phyloP scores from a whole-genome alignment of 2,888 invertebrate species.

The Sicus ferrugineus region DNA sequence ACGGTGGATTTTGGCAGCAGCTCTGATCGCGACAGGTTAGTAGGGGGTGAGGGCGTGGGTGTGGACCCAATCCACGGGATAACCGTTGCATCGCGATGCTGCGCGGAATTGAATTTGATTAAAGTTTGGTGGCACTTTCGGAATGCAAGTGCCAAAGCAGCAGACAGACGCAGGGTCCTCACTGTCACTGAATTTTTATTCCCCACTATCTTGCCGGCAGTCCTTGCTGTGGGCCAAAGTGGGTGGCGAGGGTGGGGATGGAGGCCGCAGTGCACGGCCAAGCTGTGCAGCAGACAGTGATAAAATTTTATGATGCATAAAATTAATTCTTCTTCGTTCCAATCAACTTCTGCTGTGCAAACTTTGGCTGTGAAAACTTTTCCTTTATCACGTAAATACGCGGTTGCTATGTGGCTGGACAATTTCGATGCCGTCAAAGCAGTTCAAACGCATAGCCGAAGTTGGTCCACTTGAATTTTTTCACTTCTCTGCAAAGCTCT shows the following conservation, averaged over 20 bases:
- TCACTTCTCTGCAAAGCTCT: neutral
- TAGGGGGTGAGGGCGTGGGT: neutral
- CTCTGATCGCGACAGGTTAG: conserved; percentile 10
- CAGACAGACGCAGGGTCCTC: neutral
- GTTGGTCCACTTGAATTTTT: neutral
- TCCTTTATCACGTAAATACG: neutral
- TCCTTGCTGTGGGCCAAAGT: neutral
- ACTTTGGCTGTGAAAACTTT: neutral
- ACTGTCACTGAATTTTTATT: neutral
- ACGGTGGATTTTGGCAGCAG: conserved; percentile 11
- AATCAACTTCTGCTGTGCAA: neutral
- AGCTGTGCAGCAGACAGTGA: neutral
- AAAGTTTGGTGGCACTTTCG: neutral
- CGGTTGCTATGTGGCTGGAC: neutral
- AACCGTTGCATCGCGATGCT: too few species aligned
- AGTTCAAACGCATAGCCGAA: conserved; percentile 2
- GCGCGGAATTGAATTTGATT: neutral
- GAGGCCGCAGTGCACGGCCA: neutral
- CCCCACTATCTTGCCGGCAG: neutral
- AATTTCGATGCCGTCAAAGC: conserved; percentile 23
- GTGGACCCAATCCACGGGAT: neutral
- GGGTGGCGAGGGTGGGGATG: neutral
- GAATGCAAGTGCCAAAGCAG: neutral
- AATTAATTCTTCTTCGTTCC: conserved; percentile 10
- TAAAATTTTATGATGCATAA: conserved; percentile 1